phyloP scores from a whole-genome alignment of 1,140 invertebrate genomes.

The Cydia fagiglandana region DNA sequence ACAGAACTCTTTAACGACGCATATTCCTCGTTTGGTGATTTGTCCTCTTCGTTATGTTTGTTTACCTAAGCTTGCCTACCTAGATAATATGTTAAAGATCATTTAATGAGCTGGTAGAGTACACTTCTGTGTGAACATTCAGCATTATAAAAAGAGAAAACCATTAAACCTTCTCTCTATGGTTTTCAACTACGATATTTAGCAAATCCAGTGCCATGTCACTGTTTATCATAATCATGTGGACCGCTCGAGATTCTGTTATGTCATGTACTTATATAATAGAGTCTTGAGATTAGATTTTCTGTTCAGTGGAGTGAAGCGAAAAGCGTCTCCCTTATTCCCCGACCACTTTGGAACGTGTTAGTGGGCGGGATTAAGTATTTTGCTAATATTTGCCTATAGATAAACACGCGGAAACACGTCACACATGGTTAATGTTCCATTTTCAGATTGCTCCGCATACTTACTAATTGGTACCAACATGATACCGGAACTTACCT shows the following conservation, averaged over 20 bases:
- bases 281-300: conserved; percentile 40
- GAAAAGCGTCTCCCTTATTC: conserved; percentile 37
- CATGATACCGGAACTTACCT: too few relatives aligned
- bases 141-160: too few relatives aligned
- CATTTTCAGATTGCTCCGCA: not conserved
- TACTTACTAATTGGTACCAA: too few relatives aligned
- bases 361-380: conserved; percentile 25
- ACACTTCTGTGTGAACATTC: too few relatives aligned
- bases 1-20: too few relatives aligned
- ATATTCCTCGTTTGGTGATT: too few relatives aligned
- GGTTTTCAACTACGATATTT: too few relatives aligned
- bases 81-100: too few relatives aligned
- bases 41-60: too few relatives aligned
- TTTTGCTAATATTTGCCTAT: not conserved
- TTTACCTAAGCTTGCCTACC: too few relatives aligned
- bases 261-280: conserved; percentile 9
- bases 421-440: not conserved
- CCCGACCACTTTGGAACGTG: conserved; percentile 18
- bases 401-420: not conserved
- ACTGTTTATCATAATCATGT: not conserved
- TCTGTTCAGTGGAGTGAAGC: conserved; percentile 46
- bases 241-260: conserved; percentile 14
- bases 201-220: not conserved
- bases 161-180: too few relatives aligned
- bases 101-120: too few relatives aligned